These are phyloP conservation scores for Sarcophaga peregrina DNA, from an alignment of 1,140 invertebrate genomes.

Conservation along the genomic window DNA sequence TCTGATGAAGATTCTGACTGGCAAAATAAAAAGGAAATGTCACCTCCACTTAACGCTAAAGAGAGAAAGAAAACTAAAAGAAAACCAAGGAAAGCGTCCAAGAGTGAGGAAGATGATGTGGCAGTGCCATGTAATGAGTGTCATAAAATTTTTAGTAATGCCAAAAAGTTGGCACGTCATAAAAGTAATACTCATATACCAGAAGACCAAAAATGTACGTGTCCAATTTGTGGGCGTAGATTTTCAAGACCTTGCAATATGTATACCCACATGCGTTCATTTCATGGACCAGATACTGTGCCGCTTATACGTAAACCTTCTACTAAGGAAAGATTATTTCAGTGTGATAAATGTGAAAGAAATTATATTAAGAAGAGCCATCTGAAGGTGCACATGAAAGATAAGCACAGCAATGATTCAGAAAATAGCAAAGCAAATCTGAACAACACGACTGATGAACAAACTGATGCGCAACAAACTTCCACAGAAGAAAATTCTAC, in stretches of 20 bases:
- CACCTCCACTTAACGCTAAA: neutral
- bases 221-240: slow-evolving; percentile 8
- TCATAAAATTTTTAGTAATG: slow-evolving; percentile 31
- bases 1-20: neutral
- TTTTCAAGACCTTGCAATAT: slow-evolving; percentile 29
- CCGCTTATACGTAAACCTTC: slow-evolving; percentile 2
- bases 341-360: slow-evolving; percentile 30
- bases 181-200: slow-evolving; percentile 3
- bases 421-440: neutral
- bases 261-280: slow-evolving; percentile 28
- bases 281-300: slow-evolving; percentile 6
- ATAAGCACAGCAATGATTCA: neutral
- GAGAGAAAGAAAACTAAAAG: neutral
- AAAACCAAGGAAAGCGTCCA: neutral
- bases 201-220: slow-evolving; percentile 25
- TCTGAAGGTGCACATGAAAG: neutral
- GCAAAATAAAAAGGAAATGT: neutral
- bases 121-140: slow-evolving; percentile 24
- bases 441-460: neutral
- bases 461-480: too few species aligned
- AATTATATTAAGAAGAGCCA: slow-evolving; percentile 3
- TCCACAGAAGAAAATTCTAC: too few species aligned
- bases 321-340: neutral
- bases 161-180: slow-evolving; percentile 6
- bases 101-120: neutral